Evolutionary conservation across 2,888 invertebrate species (phyloP).

Genomic region (Octodonta nipae): DNA sequence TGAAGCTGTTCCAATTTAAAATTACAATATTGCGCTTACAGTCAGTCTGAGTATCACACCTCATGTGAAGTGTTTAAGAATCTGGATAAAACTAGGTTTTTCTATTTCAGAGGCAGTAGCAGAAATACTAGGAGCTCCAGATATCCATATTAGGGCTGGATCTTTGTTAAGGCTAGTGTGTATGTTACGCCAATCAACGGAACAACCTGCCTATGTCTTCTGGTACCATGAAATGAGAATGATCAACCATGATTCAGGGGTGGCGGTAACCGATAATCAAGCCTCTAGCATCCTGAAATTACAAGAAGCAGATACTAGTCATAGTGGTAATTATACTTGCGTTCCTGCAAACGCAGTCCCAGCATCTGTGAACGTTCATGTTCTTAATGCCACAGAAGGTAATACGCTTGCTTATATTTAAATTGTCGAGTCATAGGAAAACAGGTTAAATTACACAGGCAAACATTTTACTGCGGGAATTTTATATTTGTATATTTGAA

Average conservation of each 20-base stretch:
- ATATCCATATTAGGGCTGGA: constrained; percentile 46
- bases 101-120: constrained; percentile 42
- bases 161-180: constrained; percentile 44
- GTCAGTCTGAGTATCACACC: no score
- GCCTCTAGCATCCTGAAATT: constrained; percentile 53
- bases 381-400: constrained; percentile 49
- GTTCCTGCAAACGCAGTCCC: constrained; percentile 52
- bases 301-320: constrained; percentile 43
- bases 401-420: no score
- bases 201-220: constrained; percentile 44
- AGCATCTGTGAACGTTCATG: constrained; percentile 53
- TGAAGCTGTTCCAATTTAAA: no score
- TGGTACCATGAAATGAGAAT: constrained; percentile 48
- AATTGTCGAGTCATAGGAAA: no score
- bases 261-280: constrained; percentile 37
- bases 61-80: no score
- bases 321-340: constrained; percentile 58
- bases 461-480: no score
- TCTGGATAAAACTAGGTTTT: no score
- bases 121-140: constrained; percentile 45
- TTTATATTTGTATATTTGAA: no score
- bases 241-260: constrained; percentile 48
- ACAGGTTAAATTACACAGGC: no score
- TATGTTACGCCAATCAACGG: constrained; percentile 40
- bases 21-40: no score